Percentiles rank a stretch among this genome's conserved stretches.
Evolutionary conservation across 2,888 invertebrate genomes (phyloP).

Genomic region (Ophion obscuratus): DNA sequence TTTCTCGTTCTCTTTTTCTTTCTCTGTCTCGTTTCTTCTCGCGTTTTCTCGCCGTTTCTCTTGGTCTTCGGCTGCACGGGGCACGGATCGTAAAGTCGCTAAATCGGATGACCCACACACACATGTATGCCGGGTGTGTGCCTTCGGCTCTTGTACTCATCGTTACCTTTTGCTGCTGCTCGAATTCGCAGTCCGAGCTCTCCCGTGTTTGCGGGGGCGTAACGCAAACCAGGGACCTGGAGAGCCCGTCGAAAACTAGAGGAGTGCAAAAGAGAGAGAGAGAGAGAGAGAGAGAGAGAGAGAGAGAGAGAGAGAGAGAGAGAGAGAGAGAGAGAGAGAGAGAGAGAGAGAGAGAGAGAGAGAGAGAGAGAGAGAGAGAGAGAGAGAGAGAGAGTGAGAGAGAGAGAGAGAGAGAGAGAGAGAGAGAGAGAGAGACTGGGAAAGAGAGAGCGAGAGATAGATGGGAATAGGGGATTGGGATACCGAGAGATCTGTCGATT

Average conservation of each 20-base stretch:
- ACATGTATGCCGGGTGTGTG: not conserved
- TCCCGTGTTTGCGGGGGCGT: conserved; percentile 15
- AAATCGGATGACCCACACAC: conserved; percentile 76
- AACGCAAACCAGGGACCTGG: conserved; percentile 12
- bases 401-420: not conserved
- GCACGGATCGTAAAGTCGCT: conserved; percentile 76
- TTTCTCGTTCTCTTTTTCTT: not conserved
- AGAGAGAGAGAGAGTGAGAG: not conserved
- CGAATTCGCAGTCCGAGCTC: conserved; percentile 52
- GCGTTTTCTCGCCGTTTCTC: conserved; percentile 8
- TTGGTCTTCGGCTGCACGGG: conserved; percentile 37
- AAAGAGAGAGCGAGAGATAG: not conserved
- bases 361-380: not conserved
- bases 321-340: conserved; percentile 54
- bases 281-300: conserved; percentile 47
- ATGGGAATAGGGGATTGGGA: conserved; percentile 12
- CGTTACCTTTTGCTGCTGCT: conserved; percentile 54
- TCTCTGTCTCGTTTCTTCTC: conserved; percentile 7
- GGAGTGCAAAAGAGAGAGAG: conserved; percentile 40
- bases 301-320: conserved; percentile 56
- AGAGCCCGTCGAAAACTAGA: not conserved
- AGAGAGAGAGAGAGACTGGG: not conserved
- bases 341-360: conserved; percentile 20
- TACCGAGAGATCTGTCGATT: no score
- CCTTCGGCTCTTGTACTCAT: conserved; percentile 2